A percentile compares a stretch with the other conserved stretches of the same genome.
Conservation (phyloP, 2,888 invertebrate genomes). For the Perizoma flavofasciatum region DNA sequence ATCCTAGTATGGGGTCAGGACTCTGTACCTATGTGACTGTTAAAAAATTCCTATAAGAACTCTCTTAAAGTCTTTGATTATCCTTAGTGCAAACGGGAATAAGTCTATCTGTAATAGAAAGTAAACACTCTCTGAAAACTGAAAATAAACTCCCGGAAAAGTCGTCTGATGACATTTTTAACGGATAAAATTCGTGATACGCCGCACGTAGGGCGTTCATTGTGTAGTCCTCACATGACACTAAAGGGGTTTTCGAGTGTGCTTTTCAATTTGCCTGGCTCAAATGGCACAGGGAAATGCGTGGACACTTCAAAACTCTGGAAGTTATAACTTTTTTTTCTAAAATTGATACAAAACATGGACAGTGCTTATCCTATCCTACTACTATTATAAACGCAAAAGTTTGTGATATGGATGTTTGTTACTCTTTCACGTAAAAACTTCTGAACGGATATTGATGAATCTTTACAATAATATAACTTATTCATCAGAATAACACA, state of each 20-base stretch:
- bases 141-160: slow-evolving; percentile 44
- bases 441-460: too few species aligned
- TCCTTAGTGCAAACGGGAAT: not conserved
- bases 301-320: slow-evolving; percentile 37
- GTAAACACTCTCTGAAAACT: slow-evolving; percentile 1
- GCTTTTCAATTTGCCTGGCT: slow-evolving; percentile 78
- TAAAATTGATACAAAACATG: too few species aligned
- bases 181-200: slow-evolving; percentile 57
- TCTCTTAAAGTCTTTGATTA: too few species aligned
- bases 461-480: too few species aligned
- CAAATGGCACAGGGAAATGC: slow-evolving; percentile 43
- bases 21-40: too few species aligned
- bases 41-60: too few species aligned
- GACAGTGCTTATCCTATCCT: too few species aligned
- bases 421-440: too few species aligned
- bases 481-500: too few species aligned
- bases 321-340: not conserved
- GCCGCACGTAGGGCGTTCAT: slow-evolving; percentile 55
- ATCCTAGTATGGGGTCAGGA: too few species aligned
- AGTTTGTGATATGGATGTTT: too few species aligned
- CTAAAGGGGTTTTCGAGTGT: slow-evolving; percentile 81
- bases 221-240: slow-evolving; percentile 72
- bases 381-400: too few species aligned
- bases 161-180: slow-evolving; percentile 55
- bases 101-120: not conserved